phyloP scores from a whole-genome alignment of 1,140 invertebrate genomes.

The Camponotus vicinus region DNA sequence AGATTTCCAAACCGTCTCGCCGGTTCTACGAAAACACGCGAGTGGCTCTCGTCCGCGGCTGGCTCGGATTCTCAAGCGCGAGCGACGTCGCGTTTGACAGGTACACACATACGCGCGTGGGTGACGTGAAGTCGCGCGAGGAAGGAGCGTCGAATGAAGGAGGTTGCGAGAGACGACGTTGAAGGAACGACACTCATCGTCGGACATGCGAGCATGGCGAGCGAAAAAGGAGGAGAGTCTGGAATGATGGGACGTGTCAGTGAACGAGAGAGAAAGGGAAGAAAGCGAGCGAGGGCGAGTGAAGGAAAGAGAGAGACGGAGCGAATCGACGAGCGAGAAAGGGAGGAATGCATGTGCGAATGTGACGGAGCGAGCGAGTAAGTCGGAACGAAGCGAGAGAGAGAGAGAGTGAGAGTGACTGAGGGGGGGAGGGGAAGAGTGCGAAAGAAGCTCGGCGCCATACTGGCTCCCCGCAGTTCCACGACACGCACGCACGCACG shows the following conservation, averaged over 20 bases:
- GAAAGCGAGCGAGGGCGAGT: not conserved
- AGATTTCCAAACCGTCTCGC: not conserved
- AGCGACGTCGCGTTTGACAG: not conserved
- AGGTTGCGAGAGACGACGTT: not conserved
- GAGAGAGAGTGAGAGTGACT: conserved; percentile 66
- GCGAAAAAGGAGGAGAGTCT: not conserved
- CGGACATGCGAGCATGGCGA: not conserved
- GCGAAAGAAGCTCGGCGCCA: conserved; percentile 77
- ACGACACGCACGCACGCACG: conserved; percentile 32
- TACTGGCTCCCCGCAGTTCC: conserved; percentile 78
- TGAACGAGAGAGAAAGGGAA: conserved; percentile 1
- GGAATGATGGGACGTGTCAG: conserved; percentile 23
- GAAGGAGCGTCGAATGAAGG: not conserved
- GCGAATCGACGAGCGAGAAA: not conserved
- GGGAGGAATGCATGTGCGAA: conserved; percentile 16
- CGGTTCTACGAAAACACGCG: not conserved
- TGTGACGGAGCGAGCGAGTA: conserved; percentile 15
- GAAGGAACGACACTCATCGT: not conserved
- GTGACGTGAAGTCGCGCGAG: conserved; percentile 37
- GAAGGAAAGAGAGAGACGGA: conserved; percentile 20
- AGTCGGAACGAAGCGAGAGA: conserved; percentile 51
- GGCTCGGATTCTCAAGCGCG: conserved; percentile 6
- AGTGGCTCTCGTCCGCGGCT: too few relatives aligned
- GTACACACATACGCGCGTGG: conserved; percentile 25
- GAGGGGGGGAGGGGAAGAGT: conserved; percentile 60